These are phyloP conservation scores for Bombylius major DNA, from an alignment of 2,888 invertebrate genomes.

Conservation along the genomic window DNA sequence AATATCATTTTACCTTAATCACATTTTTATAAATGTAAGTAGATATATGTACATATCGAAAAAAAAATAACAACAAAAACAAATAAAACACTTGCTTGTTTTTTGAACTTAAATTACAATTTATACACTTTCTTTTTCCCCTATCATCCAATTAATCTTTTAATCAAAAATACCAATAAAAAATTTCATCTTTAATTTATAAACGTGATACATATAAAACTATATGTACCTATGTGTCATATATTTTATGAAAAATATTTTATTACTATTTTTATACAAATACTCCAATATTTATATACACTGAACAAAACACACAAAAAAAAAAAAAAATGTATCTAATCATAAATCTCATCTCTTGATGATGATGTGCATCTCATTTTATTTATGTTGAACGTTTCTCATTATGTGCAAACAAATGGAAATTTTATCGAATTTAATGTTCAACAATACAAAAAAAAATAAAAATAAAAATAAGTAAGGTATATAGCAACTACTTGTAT, in stretches of 20 bases:
- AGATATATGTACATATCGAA: not conserved
- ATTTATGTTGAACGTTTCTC: not conserved
- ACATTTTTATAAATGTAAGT: no score
- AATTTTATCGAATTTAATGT: not conserved
- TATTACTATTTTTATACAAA: no score
- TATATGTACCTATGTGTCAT: no score
- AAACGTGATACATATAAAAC: no score
- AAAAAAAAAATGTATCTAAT: not conserved
- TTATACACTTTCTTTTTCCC: not conserved
- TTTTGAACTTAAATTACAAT: not conserved
- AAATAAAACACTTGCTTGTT: no score
- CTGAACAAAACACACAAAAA: no score
- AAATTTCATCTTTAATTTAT: not conserved
- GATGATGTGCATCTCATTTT: no score
- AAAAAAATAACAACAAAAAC: not conserved
- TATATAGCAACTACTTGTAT: no score
- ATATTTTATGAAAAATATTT: no score
- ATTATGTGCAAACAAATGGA: not conserved
- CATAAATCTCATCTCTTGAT: not conserved
- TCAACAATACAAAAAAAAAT: not conserved
- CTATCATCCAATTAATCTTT: not conserved
- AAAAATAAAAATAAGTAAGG: not conserved
- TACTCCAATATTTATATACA: no score
- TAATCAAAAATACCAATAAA: not conserved
- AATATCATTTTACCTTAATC: no score